phyloP scores from a whole-genome alignment of 2,797 vertebrate species.

The Linurgus olivaceus region DNA sequence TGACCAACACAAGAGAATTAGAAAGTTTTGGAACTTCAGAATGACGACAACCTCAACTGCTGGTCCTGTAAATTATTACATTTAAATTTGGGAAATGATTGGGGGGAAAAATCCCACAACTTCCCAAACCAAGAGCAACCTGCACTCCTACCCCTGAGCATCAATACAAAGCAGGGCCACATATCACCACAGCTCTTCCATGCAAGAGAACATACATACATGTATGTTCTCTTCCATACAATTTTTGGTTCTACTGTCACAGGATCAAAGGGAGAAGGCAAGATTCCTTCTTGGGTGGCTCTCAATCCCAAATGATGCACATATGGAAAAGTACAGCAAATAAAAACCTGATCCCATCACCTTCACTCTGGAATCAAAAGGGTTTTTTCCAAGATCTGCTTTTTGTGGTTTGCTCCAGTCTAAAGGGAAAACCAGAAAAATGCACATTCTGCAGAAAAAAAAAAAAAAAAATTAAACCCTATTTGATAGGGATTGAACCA shows the following conservation, averaged over 20 bases:
- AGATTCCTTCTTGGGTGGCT: not conserved
- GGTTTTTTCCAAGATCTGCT: not conserved
- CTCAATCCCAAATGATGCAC: not conserved
- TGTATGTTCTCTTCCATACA: not conserved
- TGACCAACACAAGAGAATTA: not conserved
- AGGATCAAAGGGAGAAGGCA: not conserved
- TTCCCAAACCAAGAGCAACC: not conserved
- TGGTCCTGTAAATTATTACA: not conserved
- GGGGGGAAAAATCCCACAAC: accelerated
- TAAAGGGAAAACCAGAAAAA: not conserved
- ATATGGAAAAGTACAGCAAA: not conserved
- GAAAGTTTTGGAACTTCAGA: not conserved
- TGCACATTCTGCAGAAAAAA: not conserved
- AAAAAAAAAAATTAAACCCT: not conserved
- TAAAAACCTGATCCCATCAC: not conserved
- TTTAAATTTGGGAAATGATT: not conserved
- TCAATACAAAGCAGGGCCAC: not conserved
- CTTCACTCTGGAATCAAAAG: not conserved
- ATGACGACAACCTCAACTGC: not conserved
- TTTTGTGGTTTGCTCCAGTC: not conserved
- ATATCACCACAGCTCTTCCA: not conserved
- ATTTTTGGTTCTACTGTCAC: not conserved
- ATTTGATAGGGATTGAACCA: not conserved
- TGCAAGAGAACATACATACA: too few relatives aligned
- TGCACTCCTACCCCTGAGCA: not conserved